Evolutionary conservation across 2,888 invertebrate species (phyloP), one percentile per base, ranked within the genome.

Genomic region (Augochlorella aurata): DNA sequence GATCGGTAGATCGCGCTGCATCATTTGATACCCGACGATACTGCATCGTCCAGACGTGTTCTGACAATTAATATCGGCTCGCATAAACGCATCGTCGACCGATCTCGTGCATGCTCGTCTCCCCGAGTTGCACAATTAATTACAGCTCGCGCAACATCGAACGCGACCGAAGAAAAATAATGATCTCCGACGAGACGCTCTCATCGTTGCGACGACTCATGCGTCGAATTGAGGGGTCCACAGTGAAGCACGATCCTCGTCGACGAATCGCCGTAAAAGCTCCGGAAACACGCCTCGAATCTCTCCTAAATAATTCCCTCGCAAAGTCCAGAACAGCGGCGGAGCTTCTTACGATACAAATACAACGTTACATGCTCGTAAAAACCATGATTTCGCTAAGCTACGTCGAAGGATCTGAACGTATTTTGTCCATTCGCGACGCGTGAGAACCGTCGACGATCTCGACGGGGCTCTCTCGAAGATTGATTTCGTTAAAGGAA

Each of bases 21-120:
- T 54, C 12, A 49, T 3, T 1, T 38, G 24, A 38, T 38, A 52
- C 5, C 21, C 52, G 21, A 16, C 18, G n/a, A 65, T 63, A 66
- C 69, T 80, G 7, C 76, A 75, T 77, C 52, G 71, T 75, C 63
- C 71, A 52, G 74, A 79, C 29, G 8, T 18, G 10, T 70, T 50
- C 71, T 70, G 77, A 83, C 68, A 77, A 83, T 74, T 82, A 81
- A 81, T 63, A 77, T 58, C 82, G 47, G 18, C 49, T 49, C 52
- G 49, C 68, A 74, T 82, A 63, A 77, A 77, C 74, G 68, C 63
- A 65, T 77, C 69, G 72, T 73, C 73, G 72, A 68, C 18, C 66
- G 52, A 66, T 72, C 68, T 47, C 65, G 74, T 79, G 54, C 66
- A 52, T 47, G 29, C 45, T 73, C 21, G 12, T n/a, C 67, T 58